Evolutionary conservation across 2,113 vertebrate species (phyloP), one percentile per base, ranked within the genome.

Genomic region (Oreochromis spilurus): DNA sequence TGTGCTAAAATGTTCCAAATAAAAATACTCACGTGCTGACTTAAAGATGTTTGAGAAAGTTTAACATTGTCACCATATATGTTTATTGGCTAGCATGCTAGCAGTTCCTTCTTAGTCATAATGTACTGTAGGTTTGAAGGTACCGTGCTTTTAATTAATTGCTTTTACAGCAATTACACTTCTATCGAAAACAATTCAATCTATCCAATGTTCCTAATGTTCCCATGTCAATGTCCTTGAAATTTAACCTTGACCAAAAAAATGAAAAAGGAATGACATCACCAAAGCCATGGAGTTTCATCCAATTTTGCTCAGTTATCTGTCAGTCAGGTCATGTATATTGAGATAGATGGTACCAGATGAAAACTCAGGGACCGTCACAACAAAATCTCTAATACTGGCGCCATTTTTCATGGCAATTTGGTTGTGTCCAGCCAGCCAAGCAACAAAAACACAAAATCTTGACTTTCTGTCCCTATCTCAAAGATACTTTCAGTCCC

Each of bases 31-130:
- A 2, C 4, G 0, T 16, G 12, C n/a, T 70, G 5, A 45, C 21
- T 26, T 0, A 16, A 24, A 72, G 19, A 45, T 9, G 38, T 24
- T 45, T 2, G 0, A 72, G n/a, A 45, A 72, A 0, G 13, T 17
- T 72, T 72, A 45, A 72, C 67, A 72, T 72, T 9, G 67, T 45
- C 14, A 72, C 38, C 67, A 72, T 45, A 72, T 24, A 45, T 45
- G 26, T 72, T 72, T 4, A 26, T 26, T 45, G 67, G 67, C 40
- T 72, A 45, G 21, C 40, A 72, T 72, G 65, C 38, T 72, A 36
- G 31, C 31, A 65, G 60, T 36, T 36, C 31, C 17, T 65, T 65
- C 10, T 72, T 16, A 26, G 40, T 16, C 40, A 26, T 45, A 26
- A 45, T 72, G n/a, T 43, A 40, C 4, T 24, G 65, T 16, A 70